Percentiles rank a stretch among this genome's conserved stretches.
phyloP scores from a whole-genome alignment of 53 echinoderm and acorn worm species.

The Actinopyga echinites region DNA sequence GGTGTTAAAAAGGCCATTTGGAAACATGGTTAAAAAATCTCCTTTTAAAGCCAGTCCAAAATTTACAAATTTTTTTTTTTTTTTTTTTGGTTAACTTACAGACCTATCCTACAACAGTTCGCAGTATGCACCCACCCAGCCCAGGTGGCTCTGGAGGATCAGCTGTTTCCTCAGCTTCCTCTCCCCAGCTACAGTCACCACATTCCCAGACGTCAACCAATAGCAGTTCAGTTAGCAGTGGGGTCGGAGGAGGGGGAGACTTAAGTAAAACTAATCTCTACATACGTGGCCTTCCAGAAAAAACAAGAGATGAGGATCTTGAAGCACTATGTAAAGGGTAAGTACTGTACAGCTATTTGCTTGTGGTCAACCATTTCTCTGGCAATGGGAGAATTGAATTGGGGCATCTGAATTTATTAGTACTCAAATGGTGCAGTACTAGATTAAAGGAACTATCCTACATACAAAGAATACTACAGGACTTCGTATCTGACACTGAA shows the following conservation, averaged over 20 bases:
- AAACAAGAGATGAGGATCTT: conserved; percentile 92
- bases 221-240: conserved; percentile 49
- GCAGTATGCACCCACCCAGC: conserved; percentile 96
- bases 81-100: conserved; percentile 48
- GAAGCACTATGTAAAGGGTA: conserved; percentile 89
- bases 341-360: conserved; percentile 43
- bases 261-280: conserved; percentile 98
- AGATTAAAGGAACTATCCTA: too few species aligned
- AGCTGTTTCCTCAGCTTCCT: conserved; percentile 76
- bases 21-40: too few species aligned
- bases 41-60: too few species aligned
- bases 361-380: too few species aligned
- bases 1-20: too few species aligned
- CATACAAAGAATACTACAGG: too few species aligned
- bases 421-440: too few species aligned
- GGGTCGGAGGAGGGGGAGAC: conserved; percentile 71
- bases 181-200: conserved; percentile 88
- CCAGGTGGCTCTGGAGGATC: conserved; percentile 82
- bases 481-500: too few species aligned
- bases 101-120: conserved; percentile 78
- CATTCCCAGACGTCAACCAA: conserved; percentile 81
- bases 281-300: conserved; percentile 92
- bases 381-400: too few species aligned
- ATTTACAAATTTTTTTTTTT: too few species aligned
- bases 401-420: too few species aligned